Evolutionary conservation across 2,797 vertebrate genomes (phyloP), one percentile per base, ranked within the genome.

Genomic region (Spea hammondii): DNA sequence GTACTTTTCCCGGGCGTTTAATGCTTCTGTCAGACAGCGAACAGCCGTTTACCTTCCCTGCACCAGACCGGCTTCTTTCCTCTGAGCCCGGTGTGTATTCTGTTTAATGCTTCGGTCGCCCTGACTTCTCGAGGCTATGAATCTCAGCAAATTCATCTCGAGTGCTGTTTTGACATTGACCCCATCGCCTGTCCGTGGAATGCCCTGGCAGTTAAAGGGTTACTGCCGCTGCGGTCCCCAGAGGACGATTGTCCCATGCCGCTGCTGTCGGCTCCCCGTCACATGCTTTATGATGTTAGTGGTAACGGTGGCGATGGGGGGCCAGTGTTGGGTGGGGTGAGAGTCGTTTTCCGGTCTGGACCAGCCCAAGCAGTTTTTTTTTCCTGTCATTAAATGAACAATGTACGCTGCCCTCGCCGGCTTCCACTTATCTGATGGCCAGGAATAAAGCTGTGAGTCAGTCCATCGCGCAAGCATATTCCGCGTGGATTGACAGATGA

Each of bases 291-390:
- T 50, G 59, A 48, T 80, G 55, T 79, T 79, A 51, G 64, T 76
- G 74, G 68, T 32, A 72, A 77, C 64, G 44, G 47, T 76, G 79
- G 68, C 66, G 66, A 77, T 82, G 68, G 72, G 65, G 72, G 79
- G 79, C n/a, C n/a, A 80, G 53, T 76, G 79, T 50, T 59, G 79
- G 67, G 72, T 75, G 68, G 86, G 84, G 88, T 88, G 86, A 88
- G 88, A 86, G 85, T 87, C 88, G 85, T 87, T 88, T 90, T 90
- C 88, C 88, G 88, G 90, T 86, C 86, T 89, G 87, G 86, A 88
- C 89, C 89, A 89, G 89, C 89, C 87, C 88, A 87, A 89, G 88
- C 88, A 85, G 90, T 89, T 91, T 62, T 69, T 88, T 84, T 86
- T 89, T 90, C 86, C 87, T 87, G 86, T 87, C 88, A 87, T 75